Conservation (phyloP, 2,888 invertebrate species). For the Sinohyriopsis cumingii region DNA sequence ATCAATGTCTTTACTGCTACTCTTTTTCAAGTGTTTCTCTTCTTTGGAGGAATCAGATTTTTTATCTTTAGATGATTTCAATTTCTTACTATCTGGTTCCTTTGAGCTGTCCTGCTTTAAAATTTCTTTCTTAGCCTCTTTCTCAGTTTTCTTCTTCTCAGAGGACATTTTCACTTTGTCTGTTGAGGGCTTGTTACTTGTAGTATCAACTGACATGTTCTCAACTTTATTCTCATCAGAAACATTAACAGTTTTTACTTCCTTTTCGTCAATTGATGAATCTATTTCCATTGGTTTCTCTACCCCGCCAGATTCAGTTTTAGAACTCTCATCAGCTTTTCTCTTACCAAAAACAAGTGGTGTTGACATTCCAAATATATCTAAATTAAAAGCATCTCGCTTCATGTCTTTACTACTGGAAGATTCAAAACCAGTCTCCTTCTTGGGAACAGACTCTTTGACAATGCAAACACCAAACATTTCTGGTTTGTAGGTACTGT, state of each 20-base stretch:
- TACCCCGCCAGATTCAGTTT: conserved; percentile 18
- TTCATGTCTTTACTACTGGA: conserved; percentile 10
- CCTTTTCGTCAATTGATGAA: conserved; percentile 9
- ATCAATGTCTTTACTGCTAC: conserved; percentile 35
- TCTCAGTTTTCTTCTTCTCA: conserved; percentile 18
- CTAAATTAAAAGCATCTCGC: conserved; percentile 19
- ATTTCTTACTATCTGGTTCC: conserved; percentile 42
- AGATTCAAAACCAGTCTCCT: conserved; percentile 14
- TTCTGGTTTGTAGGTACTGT: neutral
- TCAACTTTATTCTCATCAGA: conserved; percentile 30
- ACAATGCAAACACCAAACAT: conserved; percentile 3
- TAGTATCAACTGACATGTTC: conserved; percentile 16
- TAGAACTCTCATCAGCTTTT: conserved; percentile 16
- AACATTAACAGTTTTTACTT: conserved; percentile 14
- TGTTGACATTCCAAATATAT: conserved; percentile 13
- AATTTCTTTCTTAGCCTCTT: conserved; percentile 19
- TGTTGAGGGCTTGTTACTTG: neutral
- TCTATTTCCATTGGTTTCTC: conserved; percentile 8
- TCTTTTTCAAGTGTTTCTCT: conserved; percentile 50
- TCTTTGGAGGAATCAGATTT: conserved; percentile 38
- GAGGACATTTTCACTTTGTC: neutral
- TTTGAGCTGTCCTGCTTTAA: conserved; percentile 24
- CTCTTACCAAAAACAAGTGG: conserved; percentile 12
- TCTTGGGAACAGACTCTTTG: conserved; percentile 5
- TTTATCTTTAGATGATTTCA: conserved; percentile 35